These are phyloP conservation scores for Plestiodon gilberti DNA, from an alignment of 2,113 vertebrate species.

Conservation along the genomic window DNA sequence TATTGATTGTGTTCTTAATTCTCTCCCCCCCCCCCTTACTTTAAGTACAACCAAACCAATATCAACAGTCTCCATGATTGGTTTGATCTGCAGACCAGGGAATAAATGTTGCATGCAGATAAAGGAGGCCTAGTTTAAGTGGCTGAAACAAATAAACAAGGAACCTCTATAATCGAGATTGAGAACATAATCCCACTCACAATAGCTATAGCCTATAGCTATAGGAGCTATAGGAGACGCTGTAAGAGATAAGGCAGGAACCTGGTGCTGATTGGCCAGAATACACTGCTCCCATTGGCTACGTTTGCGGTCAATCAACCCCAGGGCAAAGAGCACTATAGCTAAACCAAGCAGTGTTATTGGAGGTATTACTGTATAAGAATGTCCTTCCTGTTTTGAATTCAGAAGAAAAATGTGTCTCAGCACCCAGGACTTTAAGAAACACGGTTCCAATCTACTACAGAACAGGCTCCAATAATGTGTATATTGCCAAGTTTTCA, in stretches of 20 bases:
- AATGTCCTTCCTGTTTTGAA: not conserved
- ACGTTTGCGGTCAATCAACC: too few species aligned
- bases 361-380: too few species aligned
- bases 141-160: not conserved
- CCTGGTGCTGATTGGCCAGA: too few species aligned
- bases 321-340: too few species aligned
- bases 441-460: too few species aligned
- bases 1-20: not conserved
- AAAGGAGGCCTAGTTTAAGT: not conserved
- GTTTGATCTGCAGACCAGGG: slow-evolving; percentile 27
- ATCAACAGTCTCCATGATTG: slow-evolving; percentile 5
- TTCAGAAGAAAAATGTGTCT: not conserved
- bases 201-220: not conserved
- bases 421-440: not conserved
- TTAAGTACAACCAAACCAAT: not conserved
- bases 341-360: too few species aligned
- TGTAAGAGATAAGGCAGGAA: too few species aligned
- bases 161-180: fast-evolving
- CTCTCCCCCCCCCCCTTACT: not conserved
- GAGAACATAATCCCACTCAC: not conserved
- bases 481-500: not conserved
- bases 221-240: too few species aligned
- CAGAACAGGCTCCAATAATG: not conserved
- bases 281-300: too few species aligned
- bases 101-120: not conserved